These are phyloP conservation scores for Drosophila koepferae DNA, from an alignment of 2,888 invertebrate genomes.

Conservation along the genomic window DNA sequence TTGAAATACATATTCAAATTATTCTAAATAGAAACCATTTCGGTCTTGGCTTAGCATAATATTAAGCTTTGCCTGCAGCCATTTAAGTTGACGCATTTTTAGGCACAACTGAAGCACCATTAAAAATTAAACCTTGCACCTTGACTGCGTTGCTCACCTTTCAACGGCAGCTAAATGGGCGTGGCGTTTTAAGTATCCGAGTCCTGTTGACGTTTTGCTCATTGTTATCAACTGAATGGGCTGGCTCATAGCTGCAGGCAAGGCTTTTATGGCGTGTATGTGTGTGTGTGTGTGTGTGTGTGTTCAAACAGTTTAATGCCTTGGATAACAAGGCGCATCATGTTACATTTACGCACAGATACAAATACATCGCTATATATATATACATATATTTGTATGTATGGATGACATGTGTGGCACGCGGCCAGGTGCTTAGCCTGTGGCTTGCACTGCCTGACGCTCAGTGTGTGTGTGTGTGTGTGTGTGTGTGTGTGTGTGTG, in stretches of 20 bases:
- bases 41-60: background rate
- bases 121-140: constrained; percentile 3
- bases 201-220: constrained; percentile 48
- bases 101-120: constrained; percentile 2
- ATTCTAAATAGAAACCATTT: background rate
- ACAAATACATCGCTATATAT: constrained; percentile 6
- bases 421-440: constrained; percentile 34
- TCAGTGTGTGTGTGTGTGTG: background rate
- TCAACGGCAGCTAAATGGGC: constrained; percentile 13
- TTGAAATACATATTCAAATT: background rate
- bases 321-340: constrained; percentile 66
- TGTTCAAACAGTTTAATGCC: constrained; percentile 71
- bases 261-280: constrained; percentile 15
- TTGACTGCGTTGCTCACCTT: background rate
- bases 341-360: constrained; percentile 37
- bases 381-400: background rate
- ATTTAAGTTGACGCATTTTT: background rate
- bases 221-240: constrained; percentile 68
- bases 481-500: background rate
- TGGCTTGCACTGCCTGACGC: background rate
- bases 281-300: constrained; percentile 7
- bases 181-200: constrained; percentile 46
- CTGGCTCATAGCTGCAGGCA: constrained; percentile 42
- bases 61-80: background rate
- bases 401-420: constrained; percentile 22